A percentile compares a stretch with the other conserved stretches of the same genome.
Conservation (phyloP, 2,888 invertebrate species). For the Cephus pulcher region DNA sequence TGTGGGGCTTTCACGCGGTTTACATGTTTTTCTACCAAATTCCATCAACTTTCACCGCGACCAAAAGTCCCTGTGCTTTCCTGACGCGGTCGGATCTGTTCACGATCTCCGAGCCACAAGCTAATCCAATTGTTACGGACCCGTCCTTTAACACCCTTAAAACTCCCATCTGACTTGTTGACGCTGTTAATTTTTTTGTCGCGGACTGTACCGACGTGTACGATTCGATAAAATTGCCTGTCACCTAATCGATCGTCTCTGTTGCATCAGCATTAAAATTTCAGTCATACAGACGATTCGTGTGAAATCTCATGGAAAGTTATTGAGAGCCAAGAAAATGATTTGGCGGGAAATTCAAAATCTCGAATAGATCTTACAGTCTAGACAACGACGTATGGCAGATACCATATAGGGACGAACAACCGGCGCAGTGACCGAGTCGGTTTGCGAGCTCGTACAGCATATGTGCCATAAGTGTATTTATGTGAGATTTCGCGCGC, state of each 20-base stretch:
- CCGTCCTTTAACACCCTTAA: neutral
- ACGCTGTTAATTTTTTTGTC: constrained; percentile 36
- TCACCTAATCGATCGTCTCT: neutral
- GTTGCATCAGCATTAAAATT: neutral
- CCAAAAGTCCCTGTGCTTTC: neutral
- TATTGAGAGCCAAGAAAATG: neutral
- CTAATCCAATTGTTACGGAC: neutral
- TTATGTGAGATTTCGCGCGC: neutral
- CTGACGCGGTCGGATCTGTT: neutral
- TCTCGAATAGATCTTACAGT: neutral
- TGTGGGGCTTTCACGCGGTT: constrained; percentile 24
- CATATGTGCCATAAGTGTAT: neutral
- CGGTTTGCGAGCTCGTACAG: neutral
- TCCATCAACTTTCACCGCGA: constrained; percentile 27
- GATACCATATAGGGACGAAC: neutral
- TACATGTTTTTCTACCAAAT: constrained; percentile 36
- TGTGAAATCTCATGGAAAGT: neutral
- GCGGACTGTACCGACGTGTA: neutral
- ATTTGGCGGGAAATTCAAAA: neutral
- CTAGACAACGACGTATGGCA: no score
- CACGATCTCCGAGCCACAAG: neutral
- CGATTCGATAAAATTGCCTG: neutral
- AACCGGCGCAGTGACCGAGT: neutral
- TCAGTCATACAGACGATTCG: neutral
- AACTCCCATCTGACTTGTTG: constrained; percentile 4